phyloP scores from a whole-genome alignment of 2,888 invertebrate genomes.

The Dyspetes luteomarginatus region DNA sequence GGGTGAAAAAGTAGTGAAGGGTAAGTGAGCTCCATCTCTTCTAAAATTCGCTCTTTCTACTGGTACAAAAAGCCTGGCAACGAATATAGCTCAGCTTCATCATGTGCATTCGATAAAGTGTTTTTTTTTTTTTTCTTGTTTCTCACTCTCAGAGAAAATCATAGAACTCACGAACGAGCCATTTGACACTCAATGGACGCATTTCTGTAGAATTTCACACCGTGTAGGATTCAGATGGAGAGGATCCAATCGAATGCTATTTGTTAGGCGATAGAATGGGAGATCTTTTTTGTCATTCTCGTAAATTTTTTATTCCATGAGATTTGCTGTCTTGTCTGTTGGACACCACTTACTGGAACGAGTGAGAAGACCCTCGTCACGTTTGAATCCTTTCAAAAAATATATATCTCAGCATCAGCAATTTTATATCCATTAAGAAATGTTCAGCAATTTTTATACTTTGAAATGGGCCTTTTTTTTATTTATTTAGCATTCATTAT shows the following conservation, averaged over 20 bases:
- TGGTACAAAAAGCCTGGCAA: not conserved
- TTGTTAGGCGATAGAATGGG: constrained; percentile 16
- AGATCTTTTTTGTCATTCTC: constrained; percentile 6
- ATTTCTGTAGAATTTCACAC: not conserved
- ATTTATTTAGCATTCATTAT: too few relatives aligned
- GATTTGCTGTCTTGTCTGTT: constrained; percentile 13
- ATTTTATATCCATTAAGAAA: too few relatives aligned
- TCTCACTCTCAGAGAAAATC: not conserved
- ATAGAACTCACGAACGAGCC: constrained; percentile 2
- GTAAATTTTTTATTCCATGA: not conserved
- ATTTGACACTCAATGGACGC: constrained; percentile 7
- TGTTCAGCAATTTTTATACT: too few relatives aligned
- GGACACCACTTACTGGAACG: constrained; percentile 7
- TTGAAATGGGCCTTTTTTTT: too few relatives aligned
- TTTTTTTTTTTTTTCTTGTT: constrained; percentile 9
- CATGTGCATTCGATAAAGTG: not conserved
- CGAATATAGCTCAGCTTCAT: constrained; percentile 6
- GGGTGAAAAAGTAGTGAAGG: constrained; percentile 28
- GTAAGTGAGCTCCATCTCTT: constrained; percentile 18
- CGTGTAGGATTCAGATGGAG: not conserved
- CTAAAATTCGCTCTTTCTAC: not conserved
- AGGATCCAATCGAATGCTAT: constrained; percentile 29
- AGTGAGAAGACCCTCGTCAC: constrained; percentile 30
- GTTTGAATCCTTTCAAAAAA: constrained; percentile 18
- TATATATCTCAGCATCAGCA: not conserved